Percentiles rank a stretch among this genome's conserved stretches.
Evolutionary conservation across 2,113 vertebrate genomes (phyloP).

Genomic region (Cyanistes caeruleus): DNA sequence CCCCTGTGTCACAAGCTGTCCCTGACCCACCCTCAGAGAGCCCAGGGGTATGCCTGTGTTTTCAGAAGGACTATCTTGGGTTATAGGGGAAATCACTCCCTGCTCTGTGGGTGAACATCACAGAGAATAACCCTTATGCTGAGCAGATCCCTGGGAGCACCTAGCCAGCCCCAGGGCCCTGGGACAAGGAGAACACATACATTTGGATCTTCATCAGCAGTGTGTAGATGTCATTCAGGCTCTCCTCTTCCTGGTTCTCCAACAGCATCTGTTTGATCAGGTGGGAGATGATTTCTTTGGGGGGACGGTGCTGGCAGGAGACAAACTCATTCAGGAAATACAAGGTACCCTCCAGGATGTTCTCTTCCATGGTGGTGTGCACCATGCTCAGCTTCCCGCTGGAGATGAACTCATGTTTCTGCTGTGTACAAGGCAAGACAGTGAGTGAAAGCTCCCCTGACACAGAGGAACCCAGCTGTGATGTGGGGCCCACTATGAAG

Average conservation of each 20-base stretch:
- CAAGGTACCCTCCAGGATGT: conserved; percentile 84
- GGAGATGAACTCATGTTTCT: conserved; percentile 77
- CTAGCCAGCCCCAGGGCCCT: background rate
- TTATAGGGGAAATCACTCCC: background rate
- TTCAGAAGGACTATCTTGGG: background rate
- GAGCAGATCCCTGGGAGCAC: background rate
- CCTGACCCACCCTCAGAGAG: background rate
- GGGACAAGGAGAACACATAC: conserved; percentile 67
- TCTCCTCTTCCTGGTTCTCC: conserved; percentile 65
- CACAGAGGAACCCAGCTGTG: background rate
- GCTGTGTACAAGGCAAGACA: conserved; percentile 50
- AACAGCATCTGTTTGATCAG: conserved; percentile 85
- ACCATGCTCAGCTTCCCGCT: conserved; percentile 85
- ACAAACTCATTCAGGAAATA: conserved; percentile 89
- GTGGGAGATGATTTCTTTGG: conserved; percentile 80
- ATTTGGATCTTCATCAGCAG: conserved; percentile 91
- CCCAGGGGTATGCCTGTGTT: background rate
- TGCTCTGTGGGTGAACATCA: background rate
- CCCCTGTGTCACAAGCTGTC: background rate
- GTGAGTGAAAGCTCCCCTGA: background rate
- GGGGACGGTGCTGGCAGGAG: conserved; percentile 80
- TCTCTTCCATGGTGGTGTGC: conserved; percentile 86
- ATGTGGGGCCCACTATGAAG: background rate
- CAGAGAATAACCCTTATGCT: background rate
- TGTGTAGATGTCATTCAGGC: conserved; percentile 84